Evolutionary conservation across 1,140 invertebrate species (phyloP), one percentile per base, ranked within the genome.

Genomic region (Agrypnia vestita): DNA sequence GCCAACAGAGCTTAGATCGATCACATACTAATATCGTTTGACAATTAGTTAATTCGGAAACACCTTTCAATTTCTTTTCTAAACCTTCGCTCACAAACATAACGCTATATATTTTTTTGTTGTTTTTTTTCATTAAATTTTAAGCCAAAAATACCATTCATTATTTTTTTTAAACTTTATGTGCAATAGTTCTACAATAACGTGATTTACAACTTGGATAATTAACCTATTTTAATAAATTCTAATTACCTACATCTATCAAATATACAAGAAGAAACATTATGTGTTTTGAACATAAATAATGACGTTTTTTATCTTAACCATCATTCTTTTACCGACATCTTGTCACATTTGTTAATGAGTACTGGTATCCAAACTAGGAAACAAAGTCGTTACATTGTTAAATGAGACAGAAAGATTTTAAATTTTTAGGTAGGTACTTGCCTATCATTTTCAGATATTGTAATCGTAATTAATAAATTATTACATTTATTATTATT

Each of bases 61-160:
- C 51, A 74, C 15, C n/a, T 15, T 47, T 46, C 46, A 78, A 56
- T 69, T 13, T 74, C 71, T 64, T 13, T 47, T 17, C 56, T 44
- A 0, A 19, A 3, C 25, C 25, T 35, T 35, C 25, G 21, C 62
- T 67, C 75, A 77, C 61, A 53, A 13, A 25, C 72, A 67, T 51
- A 56, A 79, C 4, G 61, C 53, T 19, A 76, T 47, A n/a, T n/a
- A n/a, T 74, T 76, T 69, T 76, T 79, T 81, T 81, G 77, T 72
- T 79, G 4, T 76, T 64, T 76, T 69, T 76, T 69, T 69, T 67
- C 73, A 21, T 67, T 75, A 79, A 82, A 74, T 51, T 77, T 82
- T 78, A 79, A 80, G 67, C 71, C 78, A 82, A 80, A 82, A 82
- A 80, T 82, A 82, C 81, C 78, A 82, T 55, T 64, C 75, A 78